These are phyloP conservation scores for Phyllotis vaccarum DNA, from an alignment of 2,797 vertebrate species.

Conservation along the genomic window DNA sequence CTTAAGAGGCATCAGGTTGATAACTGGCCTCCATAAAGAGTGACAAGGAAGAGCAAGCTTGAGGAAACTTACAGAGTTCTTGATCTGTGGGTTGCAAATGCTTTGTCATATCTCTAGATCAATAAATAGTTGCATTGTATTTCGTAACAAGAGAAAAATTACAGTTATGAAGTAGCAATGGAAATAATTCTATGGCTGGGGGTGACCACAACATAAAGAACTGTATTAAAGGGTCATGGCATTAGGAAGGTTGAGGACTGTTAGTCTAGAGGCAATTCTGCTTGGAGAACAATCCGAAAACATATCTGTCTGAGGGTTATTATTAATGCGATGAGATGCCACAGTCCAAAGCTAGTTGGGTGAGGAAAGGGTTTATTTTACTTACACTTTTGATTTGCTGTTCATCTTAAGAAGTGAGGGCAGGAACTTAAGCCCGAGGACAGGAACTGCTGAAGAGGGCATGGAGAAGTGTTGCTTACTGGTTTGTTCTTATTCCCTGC, in stretches of 20 bases:
- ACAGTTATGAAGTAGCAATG: not conserved
- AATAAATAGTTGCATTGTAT: not conserved
- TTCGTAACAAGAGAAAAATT: not conserved
- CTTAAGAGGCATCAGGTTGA: not conserved
- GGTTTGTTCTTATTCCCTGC: not conserved
- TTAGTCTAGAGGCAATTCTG: not conserved
- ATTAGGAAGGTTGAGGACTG: not conserved
- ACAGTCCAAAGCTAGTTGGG: not conserved
- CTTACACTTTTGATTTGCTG: not conserved
- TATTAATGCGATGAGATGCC: not conserved
- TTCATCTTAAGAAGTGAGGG: not conserved
- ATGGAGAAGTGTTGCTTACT: not conserved
- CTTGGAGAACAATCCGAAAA: conserved; percentile 24
- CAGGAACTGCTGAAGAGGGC: not conserved
- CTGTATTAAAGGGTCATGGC: not conserved
- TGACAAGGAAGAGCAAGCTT: not conserved
- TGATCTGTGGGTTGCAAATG: not conserved
- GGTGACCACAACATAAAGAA: not conserved
- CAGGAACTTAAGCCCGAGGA: not conserved
- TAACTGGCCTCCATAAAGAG: not conserved
- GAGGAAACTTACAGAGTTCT: not conserved
- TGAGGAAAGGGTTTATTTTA: not conserved
- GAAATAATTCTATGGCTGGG: not conserved
- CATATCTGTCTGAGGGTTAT: not conserved
- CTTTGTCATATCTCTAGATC: not conserved